Evolutionary conservation across 2,888 invertebrate species (phyloP), one percentile per base, ranked within the genome.

Genomic region (Balanococcus diminutus): DNA sequence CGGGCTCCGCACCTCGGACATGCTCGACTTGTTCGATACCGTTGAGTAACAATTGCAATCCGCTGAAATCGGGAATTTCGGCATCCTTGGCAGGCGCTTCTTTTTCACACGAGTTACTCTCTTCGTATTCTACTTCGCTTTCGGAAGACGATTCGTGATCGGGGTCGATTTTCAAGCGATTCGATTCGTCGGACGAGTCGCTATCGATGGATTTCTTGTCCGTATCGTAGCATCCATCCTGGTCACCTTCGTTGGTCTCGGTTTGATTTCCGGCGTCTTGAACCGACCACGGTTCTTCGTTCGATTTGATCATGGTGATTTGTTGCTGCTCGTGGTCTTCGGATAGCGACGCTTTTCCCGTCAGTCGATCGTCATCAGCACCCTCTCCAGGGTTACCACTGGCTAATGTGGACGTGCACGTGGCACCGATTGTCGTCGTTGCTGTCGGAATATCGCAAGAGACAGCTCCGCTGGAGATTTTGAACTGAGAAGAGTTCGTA

Each of bases 11-110:
- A 14, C 11, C 19, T 82, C 31, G 22, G n/a, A 36, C 46, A 75
- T 81, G 82, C 89, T 94, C 94, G 88, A 94, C 94, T 88, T 95
- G 95, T 86, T 94, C 95, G 87, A 96, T 96, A 89, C 96, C 96
- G 89, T 96, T 96, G 0, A 96, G 96, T 31, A 96, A 90, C 61
- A 96, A 90, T 89, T 96, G 95, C 42, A 96, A 90, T 0, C 96
- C 96, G 88, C 95, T 95, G 8, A 96, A 90, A 89, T 96, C 96
- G 0, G 87, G 87, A 46, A n/a, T 75, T 51, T 51, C 82, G 72
- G 36, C 39, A 16, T 3, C 16, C 14, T 67, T 84, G 1, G 25
- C 16, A n/a, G 22, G 8, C 72, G 32, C 14, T 14, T 31, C 79
- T 19, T 67, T 36, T 22, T n/a, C n/a, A 16, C 5, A 16, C 39